Conservation (phyloP, 92 coral and sea anemone species). For the Virgularia gustaviana region DNA sequence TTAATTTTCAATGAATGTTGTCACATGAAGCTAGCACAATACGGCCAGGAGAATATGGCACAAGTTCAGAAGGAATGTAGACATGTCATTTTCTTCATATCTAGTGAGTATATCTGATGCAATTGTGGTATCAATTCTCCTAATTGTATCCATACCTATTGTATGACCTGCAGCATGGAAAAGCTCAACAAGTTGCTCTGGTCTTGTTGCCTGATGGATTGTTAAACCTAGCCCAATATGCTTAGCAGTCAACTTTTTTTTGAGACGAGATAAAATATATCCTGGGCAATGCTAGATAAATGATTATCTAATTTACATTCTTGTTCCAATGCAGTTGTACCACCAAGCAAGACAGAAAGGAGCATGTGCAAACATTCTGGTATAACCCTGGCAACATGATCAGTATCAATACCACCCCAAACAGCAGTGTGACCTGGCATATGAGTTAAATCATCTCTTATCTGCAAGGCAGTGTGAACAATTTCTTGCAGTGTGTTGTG, state of each 20-base stretch:
- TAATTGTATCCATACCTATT: conserved; percentile 12
- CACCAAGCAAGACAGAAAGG: background rate
- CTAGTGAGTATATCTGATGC: conserved; percentile 26
- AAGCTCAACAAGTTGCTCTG: conserved; percentile 57
- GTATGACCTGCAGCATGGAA: conserved; percentile 32
- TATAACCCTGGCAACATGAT: conserved; percentile 26
- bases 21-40: conserved; percentile 29
- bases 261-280: background rate
- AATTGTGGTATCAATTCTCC: conserved; percentile 40
- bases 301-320: background rate
- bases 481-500: background rate
- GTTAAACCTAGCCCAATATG: conserved; percentile 60
- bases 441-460: conserved; percentile 32
- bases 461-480: conserved; percentile 6
- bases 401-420: conserved; percentile 2
- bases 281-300: conserved; percentile 11
- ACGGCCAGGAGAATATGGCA: conserved; percentile 1
- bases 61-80: conserved; percentile 36
- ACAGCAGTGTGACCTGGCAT: conserved; percentile 42
- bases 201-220: conserved; percentile 61
- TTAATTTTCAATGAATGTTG: conserved; percentile 28
- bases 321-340: conserved; percentile 6
- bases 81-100: conserved; percentile 34
- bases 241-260: conserved; percentile 42
- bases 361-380: conserved; percentile 41